Evolutionary conservation across 2,113 vertebrate species (phyloP).

Genomic region (Entomyzon cyanotis): DNA sequence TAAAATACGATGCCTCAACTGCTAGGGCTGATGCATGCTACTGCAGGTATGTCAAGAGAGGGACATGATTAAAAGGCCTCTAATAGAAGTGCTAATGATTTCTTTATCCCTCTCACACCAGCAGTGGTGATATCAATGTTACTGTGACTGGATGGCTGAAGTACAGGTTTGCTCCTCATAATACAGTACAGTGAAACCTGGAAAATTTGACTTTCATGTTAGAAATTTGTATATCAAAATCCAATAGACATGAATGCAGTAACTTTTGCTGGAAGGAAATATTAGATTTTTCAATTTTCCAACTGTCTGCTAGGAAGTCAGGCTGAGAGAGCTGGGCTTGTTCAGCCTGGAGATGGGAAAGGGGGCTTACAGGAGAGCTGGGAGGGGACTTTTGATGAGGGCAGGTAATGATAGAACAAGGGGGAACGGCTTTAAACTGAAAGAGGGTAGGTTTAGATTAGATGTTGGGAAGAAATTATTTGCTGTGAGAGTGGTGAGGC

Average conservation of each 20-base stretch:
- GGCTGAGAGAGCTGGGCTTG: background rate
- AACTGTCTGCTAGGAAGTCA: background rate
- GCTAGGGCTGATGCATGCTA: background rate
- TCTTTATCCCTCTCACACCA: background rate
- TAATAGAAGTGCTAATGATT: background rate
- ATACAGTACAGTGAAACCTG: background rate
- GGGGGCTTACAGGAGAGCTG: background rate
- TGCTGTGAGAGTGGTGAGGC: background rate
- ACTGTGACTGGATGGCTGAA: background rate
- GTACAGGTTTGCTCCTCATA: background rate
- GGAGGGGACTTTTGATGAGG: accelerated
- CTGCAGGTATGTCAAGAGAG: background rate
- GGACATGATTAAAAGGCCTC: background rate
- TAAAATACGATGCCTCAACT: background rate
- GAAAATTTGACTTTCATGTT: background rate
- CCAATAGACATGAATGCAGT: background rate
- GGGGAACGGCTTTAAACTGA: background rate
- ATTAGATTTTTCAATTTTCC: background rate
- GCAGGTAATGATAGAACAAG: too few relatives aligned
- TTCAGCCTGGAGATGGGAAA: background rate
- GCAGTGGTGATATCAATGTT: background rate
- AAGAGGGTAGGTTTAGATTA: background rate
- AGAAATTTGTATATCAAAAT: background rate
- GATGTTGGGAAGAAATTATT: background rate
- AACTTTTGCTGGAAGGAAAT: background rate